Evolutionary conservation across 2,797 vertebrate genomes (phyloP).

Genomic region (Gambusia yucatana): DNA sequence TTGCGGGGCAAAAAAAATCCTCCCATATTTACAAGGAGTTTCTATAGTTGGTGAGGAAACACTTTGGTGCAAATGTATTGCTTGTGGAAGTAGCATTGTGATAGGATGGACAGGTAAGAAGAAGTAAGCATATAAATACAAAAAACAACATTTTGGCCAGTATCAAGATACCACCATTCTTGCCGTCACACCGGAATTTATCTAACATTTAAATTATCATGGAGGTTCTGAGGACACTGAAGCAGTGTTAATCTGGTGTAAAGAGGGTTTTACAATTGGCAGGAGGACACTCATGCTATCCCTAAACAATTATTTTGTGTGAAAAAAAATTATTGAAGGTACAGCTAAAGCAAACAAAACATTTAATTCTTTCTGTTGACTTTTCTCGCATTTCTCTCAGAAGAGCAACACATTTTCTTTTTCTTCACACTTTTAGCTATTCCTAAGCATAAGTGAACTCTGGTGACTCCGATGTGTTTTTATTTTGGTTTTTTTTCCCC

Average conservation of each 20-base stretch:
- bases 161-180: neutral
- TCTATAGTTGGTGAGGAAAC: neutral
- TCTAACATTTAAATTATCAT: neutral
- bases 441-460: neutral
- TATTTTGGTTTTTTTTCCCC: neutral
- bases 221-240: neutral
- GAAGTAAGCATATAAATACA: neutral
- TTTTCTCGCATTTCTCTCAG: neutral
- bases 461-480: neutral
- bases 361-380: neutral
- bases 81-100: neutral
- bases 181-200: neutral
- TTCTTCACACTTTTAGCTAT: neutral
- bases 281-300: neutral
- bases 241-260: neutral
- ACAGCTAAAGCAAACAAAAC: neutral
- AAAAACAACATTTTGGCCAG: neutral
- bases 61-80: neutral
- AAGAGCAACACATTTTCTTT: neutral
- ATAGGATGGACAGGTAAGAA: neutral
- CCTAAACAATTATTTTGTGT: neutral
- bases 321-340: neutral
- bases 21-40: neutral
- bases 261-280: neutral
- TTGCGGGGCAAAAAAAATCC: neutral